These are phyloP conservation scores for Gallinago jamesoni DNA, from an alignment of 2,113 vertebrate genomes.

Conservation along the genomic window DNA sequence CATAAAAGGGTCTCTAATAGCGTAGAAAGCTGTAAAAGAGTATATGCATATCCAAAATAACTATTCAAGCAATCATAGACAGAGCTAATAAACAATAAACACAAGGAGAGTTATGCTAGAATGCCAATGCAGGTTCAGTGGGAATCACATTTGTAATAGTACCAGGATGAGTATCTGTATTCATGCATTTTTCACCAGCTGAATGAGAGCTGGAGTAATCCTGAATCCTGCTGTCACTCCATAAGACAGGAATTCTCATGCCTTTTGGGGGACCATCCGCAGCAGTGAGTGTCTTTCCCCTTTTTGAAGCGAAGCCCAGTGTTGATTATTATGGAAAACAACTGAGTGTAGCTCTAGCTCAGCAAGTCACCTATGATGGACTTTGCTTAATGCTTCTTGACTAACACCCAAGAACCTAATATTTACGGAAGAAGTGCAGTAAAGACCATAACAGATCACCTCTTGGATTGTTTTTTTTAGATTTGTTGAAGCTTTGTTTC, in stretches of 20 bases:
- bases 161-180: neutral
- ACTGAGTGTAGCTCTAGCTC: neutral
- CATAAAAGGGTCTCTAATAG: neutral
- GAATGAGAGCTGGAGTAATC: neutral
- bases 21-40: neutral
- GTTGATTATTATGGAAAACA: neutral
- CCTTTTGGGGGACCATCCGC: neutral
- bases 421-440: neutral
- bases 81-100: neutral
- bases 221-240: neutral
- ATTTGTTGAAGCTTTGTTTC: neutral
- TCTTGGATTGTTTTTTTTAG: neutral
- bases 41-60: neutral
- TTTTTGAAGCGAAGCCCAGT: neutral
- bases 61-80: neutral
- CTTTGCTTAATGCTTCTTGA: neutral
- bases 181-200: neutral
- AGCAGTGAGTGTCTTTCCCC: neutral
- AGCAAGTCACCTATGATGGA: neutral
- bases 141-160: neutral
- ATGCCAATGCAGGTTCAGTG: neutral
- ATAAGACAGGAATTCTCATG: neutral
- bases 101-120: neutral
- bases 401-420: neutral
- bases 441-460: neutral